Evolutionary conservation across 2,797 vertebrate genomes (phyloP), one percentile per base, ranked within the genome.

Genomic region (Ceyx erithaca): DNA sequence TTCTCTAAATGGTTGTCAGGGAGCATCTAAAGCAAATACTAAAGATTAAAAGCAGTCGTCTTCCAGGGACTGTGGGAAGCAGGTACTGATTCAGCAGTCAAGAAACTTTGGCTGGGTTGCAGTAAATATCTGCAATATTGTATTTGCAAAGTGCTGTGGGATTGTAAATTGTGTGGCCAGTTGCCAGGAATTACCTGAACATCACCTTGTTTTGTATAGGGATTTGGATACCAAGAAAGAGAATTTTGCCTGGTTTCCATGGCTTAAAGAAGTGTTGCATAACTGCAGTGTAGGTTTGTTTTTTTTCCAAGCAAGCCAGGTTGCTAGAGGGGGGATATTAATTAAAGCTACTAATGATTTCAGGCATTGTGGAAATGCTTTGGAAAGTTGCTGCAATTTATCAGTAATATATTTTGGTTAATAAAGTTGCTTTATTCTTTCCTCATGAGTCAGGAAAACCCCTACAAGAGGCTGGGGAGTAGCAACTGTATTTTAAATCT

Each of bases 1-100:
- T 94, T 96, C 80, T 71, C 33, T 49, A 76, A 80, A 82, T 87
- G 84, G 51, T 63, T 94, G 88, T 90, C 79, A 61, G 76, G 81
- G 55, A 72, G 80, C 9, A 28, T 94, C 76, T 89, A 57, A 87
- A 78, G 66, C 54, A 95, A 94, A 93, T 82, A 58, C 46, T 71
- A n/a, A 91, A 85, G 81, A 90, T 93, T 78, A 93, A 90, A 94
- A 93, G 72, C 66, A 87, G 7, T 87, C 1, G 0, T 63, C 62
- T 87, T 80, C 79, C 22, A 46, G 1, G 90, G 79, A 69, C 21
- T 59, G 57, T 0, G 1, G 58, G 86, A 89, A 92, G 70, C 58
- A 90, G 59, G 41, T 71, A 78, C 0, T 12, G 79, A 72, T 55
- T 67, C 79, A 83, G 66, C 71, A 82, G 78, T 64, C 68, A 52